Evolutionary conservation across 2,113 vertebrate genomes (phyloP).

Genomic region (Hiodon tergisus): DNA sequence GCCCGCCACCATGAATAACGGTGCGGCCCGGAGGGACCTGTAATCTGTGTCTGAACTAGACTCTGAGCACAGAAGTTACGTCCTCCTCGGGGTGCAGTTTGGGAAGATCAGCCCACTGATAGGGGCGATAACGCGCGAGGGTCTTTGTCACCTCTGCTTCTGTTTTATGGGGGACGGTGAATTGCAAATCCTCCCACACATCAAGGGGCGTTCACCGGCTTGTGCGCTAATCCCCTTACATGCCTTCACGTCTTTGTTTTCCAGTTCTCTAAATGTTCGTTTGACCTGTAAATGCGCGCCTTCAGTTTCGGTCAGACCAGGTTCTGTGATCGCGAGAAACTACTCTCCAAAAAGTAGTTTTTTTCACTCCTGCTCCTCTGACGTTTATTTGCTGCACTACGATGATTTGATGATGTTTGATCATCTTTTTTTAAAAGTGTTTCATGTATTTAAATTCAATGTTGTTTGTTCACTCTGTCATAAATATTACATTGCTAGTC

Average conservation of each 20-base stretch:
- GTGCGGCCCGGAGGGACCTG: constrained; percentile 48
- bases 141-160: constrained; percentile 55
- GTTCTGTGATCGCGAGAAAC: constrained; percentile 49
- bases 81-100: constrained; percentile 45
- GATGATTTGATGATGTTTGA: no score
- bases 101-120: constrained; percentile 61
- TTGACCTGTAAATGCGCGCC: constrained; percentile 61
- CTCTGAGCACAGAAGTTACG: constrained; percentile 39
- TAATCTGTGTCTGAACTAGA: constrained; percentile 50
- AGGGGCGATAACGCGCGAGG: constrained; percentile 56
- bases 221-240: constrained; percentile 66
- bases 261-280: constrained; percentile 54
- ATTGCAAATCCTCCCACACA: constrained; percentile 69
- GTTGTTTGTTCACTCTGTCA: no score
- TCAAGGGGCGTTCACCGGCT: constrained; percentile 60
- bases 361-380: background rate
- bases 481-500: no score
- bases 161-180: constrained; percentile 61
- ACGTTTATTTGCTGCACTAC: no score
- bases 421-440: no score
- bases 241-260: constrained; percentile 53
- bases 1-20: constrained; percentile 46
- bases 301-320: constrained; percentile 55
- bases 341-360: background rate
- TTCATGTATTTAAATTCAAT: no score